Percentiles rank a stretch among this genome's conserved stretches.
Conservation (phyloP, 2,888 invertebrate genomes). For the Anthrax anthrax region DNA sequence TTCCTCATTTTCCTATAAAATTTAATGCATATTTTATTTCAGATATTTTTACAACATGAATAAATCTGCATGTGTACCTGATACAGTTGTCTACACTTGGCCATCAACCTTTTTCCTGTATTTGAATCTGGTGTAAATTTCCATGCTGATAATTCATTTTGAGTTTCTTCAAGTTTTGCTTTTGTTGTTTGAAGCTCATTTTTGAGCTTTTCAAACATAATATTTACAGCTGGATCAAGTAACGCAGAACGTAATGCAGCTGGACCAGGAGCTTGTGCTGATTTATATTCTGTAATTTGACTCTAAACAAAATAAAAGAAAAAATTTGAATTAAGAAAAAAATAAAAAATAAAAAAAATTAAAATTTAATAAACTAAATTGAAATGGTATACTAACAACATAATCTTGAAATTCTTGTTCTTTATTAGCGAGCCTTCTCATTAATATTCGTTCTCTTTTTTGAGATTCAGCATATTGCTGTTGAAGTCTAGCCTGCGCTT, state of each 20-base stretch:
- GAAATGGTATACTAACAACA: constrained; percentile 51
- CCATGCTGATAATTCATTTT: constrained; percentile 96
- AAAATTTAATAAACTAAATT: constrained; percentile 7
- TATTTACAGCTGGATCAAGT: constrained; percentile 90
- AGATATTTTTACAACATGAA: not conserved
- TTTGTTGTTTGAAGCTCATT: constrained; percentile 81
- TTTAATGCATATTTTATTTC: not conserved
- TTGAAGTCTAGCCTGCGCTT: constrained; percentile 64
- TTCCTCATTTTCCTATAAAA: constrained; percentile 73
- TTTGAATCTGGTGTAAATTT: constrained; percentile 99
- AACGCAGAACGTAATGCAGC: constrained; percentile 66
- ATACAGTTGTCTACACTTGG: constrained; percentile 84
- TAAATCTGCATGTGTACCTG: constrained; percentile 36
- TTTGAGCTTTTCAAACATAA: constrained; percentile 78
- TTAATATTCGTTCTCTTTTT: constrained; percentile 81
- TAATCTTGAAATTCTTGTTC: constrained; percentile 96
- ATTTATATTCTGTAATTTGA: constrained; percentile 88
- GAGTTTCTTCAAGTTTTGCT: constrained; percentile 87
- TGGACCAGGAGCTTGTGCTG: constrained; percentile 65
- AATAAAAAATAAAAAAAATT: constrained; percentile 1
- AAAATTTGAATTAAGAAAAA: not conserved
- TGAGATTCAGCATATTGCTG: constrained; percentile 75
- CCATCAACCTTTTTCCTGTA: constrained; percentile 95
- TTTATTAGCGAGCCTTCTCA: constrained; percentile 82
- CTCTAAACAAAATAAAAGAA: constrained; percentile 41